A percentile compares a stretch with the other conserved stretches of the same genome.
phyloP scores from a whole-genome alignment of 2,797 vertebrate genomes.

The Furcifer pardalis region DNA sequence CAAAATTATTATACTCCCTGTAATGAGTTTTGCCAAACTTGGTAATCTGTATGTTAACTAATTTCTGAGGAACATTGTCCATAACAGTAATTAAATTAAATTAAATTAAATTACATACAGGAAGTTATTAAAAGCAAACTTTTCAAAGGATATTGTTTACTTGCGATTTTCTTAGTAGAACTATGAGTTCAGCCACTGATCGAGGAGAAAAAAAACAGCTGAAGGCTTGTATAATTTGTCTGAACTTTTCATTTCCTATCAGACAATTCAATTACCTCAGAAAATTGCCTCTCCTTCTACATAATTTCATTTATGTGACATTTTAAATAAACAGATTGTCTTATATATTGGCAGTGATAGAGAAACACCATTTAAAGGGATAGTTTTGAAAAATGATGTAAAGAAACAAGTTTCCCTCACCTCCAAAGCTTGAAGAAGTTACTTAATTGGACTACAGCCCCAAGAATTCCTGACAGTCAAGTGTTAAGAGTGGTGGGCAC shows the following conservation, averaged over 20 bases:
- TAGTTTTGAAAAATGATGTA: not conserved
- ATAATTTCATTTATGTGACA: slow-evolving; percentile 5
- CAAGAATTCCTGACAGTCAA: not conserved
- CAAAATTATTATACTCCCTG: too few species aligned
- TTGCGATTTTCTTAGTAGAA: slow-evolving; percentile 8
- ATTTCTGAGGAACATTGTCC: not conserved
- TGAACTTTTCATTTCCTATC: slow-evolving; percentile 9
- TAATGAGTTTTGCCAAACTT: slow-evolving; percentile 22
- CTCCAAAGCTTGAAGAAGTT: not conserved
- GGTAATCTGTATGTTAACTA: not conserved
- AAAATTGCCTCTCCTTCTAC: slow-evolving; percentile 24
- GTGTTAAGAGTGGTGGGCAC: too few species aligned
- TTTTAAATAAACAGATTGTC: slow-evolving; percentile 2
- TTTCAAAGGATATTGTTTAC: slow-evolving; percentile 18
- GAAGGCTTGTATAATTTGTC: not conserved
- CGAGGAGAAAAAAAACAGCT: slow-evolving; percentile 32
- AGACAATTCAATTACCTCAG: slow-evolving; percentile 11
- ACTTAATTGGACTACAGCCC: not conserved
- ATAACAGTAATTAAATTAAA: too few species aligned
- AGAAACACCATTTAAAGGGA: not conserved
- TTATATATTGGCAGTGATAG: not conserved
- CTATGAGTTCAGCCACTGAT: not conserved
- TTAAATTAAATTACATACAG: slow-evolving; percentile 18
- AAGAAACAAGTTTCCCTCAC: not conserved
- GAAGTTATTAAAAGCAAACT: slow-evolving; percentile 31